Percentiles rank a stretch among this genome's conserved stretches.
Conservation (phyloP, 1,140 invertebrate species). For the Drosophila subpulchrella region DNA sequence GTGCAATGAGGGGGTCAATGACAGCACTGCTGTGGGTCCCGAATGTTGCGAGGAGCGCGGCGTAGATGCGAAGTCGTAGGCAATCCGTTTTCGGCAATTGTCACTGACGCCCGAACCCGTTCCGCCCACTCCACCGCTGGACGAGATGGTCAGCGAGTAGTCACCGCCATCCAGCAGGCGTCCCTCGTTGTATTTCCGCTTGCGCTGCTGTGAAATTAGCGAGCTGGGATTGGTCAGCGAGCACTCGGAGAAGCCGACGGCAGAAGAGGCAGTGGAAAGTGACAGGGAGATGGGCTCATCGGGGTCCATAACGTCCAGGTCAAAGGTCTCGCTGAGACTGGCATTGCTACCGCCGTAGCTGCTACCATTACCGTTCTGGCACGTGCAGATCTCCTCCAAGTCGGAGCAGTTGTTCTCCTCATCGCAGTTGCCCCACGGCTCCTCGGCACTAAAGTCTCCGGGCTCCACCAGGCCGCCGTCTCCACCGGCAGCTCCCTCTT, state of each 20-base stretch:
- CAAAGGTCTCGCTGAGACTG: slow-evolving; percentile 67
- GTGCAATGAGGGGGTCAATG: slow-evolving; percentile 50
- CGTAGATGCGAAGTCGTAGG: slow-evolving; percentile 80
- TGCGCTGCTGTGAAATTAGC: slow-evolving; percentile 69
- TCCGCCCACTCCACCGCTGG: slow-evolving; percentile 33
- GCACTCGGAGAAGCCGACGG: neutral
- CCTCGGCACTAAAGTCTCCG: slow-evolving; percentile 68
- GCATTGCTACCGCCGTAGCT: slow-evolving; percentile 74
- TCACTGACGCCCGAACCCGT: slow-evolving; percentile 37
- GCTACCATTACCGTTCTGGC: slow-evolving; percentile 63
- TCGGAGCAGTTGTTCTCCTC: slow-evolving; percentile 83
- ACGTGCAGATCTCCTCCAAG: slow-evolving; percentile 82
- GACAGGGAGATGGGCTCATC: slow-evolving; percentile 42
- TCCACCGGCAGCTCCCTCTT: slow-evolving; percentile 43
- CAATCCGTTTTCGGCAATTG: slow-evolving; percentile 77
- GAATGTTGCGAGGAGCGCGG: slow-evolving; percentile 58
- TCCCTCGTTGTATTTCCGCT: slow-evolving; percentile 82
- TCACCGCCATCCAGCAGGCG: slow-evolving; percentile 65
- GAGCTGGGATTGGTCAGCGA: slow-evolving; percentile 31
- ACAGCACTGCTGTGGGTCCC: slow-evolving; percentile 31
- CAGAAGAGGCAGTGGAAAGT: slow-evolving; percentile 1
- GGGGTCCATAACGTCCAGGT: slow-evolving; percentile 56
- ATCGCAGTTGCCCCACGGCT: slow-evolving; percentile 83
- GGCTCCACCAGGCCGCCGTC: slow-evolving; percentile 38
- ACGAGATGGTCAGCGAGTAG: slow-evolving; percentile 42